Evolutionary conservation across 2,113 vertebrate genomes (phyloP).

Genomic region (Mesitornis unicolor): DNA sequence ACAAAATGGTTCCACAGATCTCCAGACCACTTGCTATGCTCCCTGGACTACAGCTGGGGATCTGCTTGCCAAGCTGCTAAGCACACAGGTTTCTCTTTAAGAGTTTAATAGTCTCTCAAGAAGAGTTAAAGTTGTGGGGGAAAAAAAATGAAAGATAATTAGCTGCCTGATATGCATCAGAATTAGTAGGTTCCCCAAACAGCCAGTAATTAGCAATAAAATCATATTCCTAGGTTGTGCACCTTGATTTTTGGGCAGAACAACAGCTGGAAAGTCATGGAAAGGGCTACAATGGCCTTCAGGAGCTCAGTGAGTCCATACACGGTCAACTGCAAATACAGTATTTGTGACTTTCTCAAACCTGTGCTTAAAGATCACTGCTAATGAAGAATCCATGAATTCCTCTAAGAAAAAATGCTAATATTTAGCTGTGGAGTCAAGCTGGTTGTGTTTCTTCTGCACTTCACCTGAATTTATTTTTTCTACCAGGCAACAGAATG

Average conservation of each 20-base stretch:
- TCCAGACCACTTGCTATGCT: neutral
- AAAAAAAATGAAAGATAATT: neutral
- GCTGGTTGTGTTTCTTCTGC: neutral
- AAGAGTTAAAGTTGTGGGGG: neutral
- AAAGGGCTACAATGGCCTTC: neutral
- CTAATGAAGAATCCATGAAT: neutral
- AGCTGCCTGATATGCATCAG: neutral
- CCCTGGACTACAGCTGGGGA: neutral
- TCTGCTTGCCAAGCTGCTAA: neutral
- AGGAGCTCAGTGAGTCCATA: neutral
- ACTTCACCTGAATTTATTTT: neutral
- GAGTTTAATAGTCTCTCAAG: neutral
- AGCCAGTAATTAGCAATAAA: neutral
- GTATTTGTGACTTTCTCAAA: neutral
- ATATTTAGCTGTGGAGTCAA: neutral
- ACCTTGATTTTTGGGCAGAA: neutral
- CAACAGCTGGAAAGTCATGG: neutral
- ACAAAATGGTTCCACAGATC: neutral
- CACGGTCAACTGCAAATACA: neutral
- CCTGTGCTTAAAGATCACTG: neutral
- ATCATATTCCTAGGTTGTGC: neutral
- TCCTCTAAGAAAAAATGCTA: neutral
- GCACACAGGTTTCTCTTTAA: neutral
- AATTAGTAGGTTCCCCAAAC: neutral
- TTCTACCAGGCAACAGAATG: neutral